A percentile compares a stretch with the other conserved stretches of the same genome.
Conservation (phyloP, 2,888 invertebrate genomes). For the Drosophila antonietae region DNA sequence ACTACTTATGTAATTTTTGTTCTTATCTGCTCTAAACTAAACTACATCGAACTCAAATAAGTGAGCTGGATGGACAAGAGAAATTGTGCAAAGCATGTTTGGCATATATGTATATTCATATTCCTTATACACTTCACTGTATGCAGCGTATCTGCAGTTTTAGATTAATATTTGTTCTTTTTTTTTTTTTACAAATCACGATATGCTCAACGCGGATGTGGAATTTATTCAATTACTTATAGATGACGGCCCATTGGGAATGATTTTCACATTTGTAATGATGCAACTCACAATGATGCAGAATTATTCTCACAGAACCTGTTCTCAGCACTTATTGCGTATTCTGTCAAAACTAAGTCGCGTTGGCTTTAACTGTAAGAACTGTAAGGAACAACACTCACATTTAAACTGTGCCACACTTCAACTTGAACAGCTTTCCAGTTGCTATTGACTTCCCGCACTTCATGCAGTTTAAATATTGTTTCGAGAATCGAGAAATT, state of each 20-base stretch:
- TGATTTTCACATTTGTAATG: conserved; percentile 1
- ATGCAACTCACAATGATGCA: not conserved
- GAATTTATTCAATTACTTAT: not conserved
- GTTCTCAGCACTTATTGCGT: not conserved
- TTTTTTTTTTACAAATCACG: not conserved
- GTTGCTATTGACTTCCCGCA: conserved; percentile 25
- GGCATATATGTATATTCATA: not conserved
- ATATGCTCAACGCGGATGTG: conserved; percentile 2
- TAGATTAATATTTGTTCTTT: not conserved
- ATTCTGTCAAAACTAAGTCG: no score
- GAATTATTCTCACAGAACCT: not conserved
- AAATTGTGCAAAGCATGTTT: not conserved
- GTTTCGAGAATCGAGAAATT: conserved; percentile 16
- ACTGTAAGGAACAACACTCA: conserved; percentile 32
- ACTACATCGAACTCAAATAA: no score
- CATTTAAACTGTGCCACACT: conserved; percentile 20
- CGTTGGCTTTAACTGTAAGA: not conserved
- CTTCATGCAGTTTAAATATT: conserved; percentile 40
- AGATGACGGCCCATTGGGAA: not conserved
- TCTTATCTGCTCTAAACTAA: not conserved
- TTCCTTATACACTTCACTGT: not conserved
- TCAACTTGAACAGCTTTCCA: conserved; percentile 15
- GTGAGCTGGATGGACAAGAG: no score
- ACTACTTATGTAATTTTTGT: not conserved
- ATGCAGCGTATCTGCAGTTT: no score